These are phyloP conservation scores for Synergus japonicus DNA, from an alignment of 2,888 invertebrate genomes.

Conservation along the genomic window DNA sequence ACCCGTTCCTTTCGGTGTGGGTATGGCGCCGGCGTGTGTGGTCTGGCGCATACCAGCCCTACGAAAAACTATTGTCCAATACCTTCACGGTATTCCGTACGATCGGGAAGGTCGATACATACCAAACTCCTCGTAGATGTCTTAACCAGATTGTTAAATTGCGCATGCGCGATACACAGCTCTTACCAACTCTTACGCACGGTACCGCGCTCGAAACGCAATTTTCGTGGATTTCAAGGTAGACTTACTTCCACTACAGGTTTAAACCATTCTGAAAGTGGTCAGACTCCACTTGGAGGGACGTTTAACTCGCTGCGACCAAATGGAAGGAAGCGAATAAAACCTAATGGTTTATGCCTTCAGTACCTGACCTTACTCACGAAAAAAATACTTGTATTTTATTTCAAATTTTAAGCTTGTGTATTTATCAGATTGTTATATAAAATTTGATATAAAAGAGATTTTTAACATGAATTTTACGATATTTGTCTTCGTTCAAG, in stretches of 20 bases:
- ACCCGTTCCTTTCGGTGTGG: constrained; percentile 67
- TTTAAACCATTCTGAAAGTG: constrained; percentile 19
- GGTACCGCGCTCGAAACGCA: constrained; percentile 16
- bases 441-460: too few species aligned
- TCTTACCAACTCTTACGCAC: constrained; percentile 1
- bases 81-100: constrained; percentile 43
- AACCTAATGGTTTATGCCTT: constrained; percentile 28
- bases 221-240: constrained; percentile 41
- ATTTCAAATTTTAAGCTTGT: not conserved
- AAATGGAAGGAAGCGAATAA: constrained; percentile 30
- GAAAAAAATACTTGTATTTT: not conserved
- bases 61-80: constrained; percentile 68
- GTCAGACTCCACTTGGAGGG: constrained; percentile 21
- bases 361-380: constrained; percentile 1
- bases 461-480: too few species aligned
- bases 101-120: constrained; percentile 50
- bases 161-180: constrained; percentile 59
- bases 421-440: not conserved
- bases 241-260: constrained; percentile 5
- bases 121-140: constrained; percentile 64
- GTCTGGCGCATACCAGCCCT: constrained; percentile 72
- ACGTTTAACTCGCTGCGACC: constrained; percentile 9
- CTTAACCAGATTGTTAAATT: constrained; percentile 72
- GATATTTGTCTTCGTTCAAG: too few species aligned
- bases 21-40: constrained; percentile 76